Evolutionary conservation across 2,113 vertebrate genomes (phyloP).

Genomic region (Aramus guarauna): DNA sequence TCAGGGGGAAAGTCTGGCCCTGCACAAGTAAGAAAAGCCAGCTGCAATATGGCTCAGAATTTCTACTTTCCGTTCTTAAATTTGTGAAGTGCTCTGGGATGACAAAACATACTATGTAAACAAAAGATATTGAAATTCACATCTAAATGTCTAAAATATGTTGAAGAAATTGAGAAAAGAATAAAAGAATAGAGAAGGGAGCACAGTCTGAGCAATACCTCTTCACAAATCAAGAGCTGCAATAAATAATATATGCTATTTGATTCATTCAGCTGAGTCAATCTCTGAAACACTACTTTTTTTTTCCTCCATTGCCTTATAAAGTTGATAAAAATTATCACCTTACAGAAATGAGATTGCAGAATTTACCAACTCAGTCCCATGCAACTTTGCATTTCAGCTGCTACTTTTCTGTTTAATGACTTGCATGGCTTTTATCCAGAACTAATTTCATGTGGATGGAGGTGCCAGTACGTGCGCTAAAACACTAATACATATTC

Average conservation of each 20-base stretch:
- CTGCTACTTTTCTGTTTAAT: neutral
- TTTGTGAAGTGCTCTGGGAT: neutral
- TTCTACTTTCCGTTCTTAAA: neutral
- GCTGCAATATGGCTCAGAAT: neutral
- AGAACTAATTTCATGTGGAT: neutral
- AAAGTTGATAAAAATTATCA: neutral
- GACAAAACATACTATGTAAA: neutral
- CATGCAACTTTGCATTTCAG: neutral
- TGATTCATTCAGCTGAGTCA: neutral
- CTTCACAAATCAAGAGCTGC: neutral
- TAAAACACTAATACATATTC: neutral
- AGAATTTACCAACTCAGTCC: neutral
- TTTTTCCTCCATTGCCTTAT: neutral
- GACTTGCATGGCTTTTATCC: neutral
- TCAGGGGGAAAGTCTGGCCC: neutral
- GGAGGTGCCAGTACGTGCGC: neutral
- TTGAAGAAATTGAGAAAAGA: neutral
- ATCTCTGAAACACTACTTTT: neutral
- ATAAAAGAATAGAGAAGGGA: neutral
- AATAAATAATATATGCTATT: neutral
- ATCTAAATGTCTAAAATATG: neutral
- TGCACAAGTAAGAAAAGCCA: neutral
- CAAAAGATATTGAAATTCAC: neutral
- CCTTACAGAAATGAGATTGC: neutral
- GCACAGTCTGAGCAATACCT: neutral